These are phyloP conservation scores for Bicyclus anynana DNA, from an alignment of 1,140 invertebrate species.

Conservation along the genomic window DNA sequence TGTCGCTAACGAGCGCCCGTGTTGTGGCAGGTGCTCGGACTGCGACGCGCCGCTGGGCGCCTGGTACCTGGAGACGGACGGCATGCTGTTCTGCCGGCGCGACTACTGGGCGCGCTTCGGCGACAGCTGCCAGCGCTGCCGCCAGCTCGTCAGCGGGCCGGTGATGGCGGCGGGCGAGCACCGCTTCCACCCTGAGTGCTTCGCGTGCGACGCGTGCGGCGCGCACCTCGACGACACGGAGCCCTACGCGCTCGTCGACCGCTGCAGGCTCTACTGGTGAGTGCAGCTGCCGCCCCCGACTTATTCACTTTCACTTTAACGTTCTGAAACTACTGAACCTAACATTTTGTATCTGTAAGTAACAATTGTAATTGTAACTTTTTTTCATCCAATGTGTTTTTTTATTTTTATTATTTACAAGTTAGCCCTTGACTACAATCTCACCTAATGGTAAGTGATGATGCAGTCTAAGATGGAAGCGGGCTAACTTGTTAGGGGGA, in stretches of 20 bases:
- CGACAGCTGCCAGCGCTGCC: conserved; percentile 92
- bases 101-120: conserved; percentile 94
- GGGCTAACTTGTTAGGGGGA: too few species aligned
- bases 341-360: too few species aligned
- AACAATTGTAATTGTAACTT: too few species aligned
- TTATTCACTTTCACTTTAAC: not conserved
- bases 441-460: too few species aligned
- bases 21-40: conserved; percentile 86
- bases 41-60: conserved; percentile 90
- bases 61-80: conserved; percentile 97
- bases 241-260: conserved; percentile 92
- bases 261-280: conserved; percentile 92
- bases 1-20: not conserved
- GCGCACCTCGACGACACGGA: conserved; percentile 94
- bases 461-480: too few species aligned
- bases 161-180: conserved; percentile 96
- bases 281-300: not conserved
- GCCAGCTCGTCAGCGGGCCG: conserved; percentile 90
- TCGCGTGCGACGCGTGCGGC: conserved; percentile 90
- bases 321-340: too few species aligned
- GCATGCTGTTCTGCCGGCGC: conserved; percentile 91
- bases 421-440: too few species aligned
- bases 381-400: too few species aligned
- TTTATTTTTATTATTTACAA: too few species aligned
- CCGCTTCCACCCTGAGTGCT: conserved; percentile 97